Base-by-base conservation (phyloP, 1,140 invertebrate genomes). In the Tetragnatha versicolor region DNA sequence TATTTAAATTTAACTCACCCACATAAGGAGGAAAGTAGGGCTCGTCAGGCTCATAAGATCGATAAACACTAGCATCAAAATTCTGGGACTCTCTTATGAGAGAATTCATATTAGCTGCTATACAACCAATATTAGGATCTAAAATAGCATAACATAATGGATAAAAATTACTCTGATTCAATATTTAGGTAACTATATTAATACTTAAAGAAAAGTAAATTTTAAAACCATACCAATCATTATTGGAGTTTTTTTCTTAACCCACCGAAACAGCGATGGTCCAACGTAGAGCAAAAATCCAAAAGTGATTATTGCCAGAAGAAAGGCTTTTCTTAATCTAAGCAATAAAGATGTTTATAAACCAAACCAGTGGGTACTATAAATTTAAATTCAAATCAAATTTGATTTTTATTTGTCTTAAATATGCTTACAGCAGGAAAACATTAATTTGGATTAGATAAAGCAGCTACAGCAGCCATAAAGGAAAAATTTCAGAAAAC, bases 1-100 rank as follows among this genome's bases (percentile, higher is more conserved):
- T 55, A 20, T n/a, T 12, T 39, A 63, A 1, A n/a, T 25, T 12
- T 25, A 27, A 63, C 22, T 95, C 94, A 66, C 93, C 93, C 33
- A 93, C 88, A 85, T 93, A 94, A 82, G 92, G 91, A 82, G 92
- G 87, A 84, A 90, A 92, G 69, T 88, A 86, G 61, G 89, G 86
- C 79, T 90, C 89, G 35, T 89, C 84, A 29, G 89, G 88, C 82
- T 89, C 84, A 79, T 89, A 81, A 47, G 69, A 78, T 12, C 72
- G 89, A 79, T 90, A 87, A 75, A 93, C 87, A 83, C 92, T 91
- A 14, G 90, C 91, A 86, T 93, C 91, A 82, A 91, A 91, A 65
- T 90, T 88, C 25, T 86, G 84, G 47, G 89, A 85, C 47, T 82
- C 80, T 27, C n/a, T 9, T 35, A 79, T 17, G 37, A 76, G 55